phyloP scores from a whole-genome alignment of 1,140 invertebrate species.

The Aphidius gifuensis region DNA sequence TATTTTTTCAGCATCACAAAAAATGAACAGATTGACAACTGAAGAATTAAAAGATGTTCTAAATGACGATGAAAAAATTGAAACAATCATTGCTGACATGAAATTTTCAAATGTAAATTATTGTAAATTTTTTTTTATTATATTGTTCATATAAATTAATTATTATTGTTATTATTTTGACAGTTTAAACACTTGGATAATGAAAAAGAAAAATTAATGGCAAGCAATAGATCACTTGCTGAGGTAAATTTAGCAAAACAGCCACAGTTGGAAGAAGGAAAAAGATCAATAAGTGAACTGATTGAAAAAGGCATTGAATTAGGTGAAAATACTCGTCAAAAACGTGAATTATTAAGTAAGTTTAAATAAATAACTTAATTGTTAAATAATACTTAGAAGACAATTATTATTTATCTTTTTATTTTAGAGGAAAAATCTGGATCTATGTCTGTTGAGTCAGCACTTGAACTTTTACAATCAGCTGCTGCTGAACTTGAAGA shows the following conservation, averaged over 20 bases:
- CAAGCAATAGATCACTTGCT: slow-evolving; percentile 79
- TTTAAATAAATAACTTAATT: slow-evolving; percentile 25
- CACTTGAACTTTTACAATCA: slow-evolving; percentile 78
- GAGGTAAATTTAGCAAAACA: slow-evolving; percentile 84
- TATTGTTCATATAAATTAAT: neutral
- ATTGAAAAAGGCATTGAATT: slow-evolving; percentile 68
- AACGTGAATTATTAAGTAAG: slow-evolving; percentile 66
- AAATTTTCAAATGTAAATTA: slow-evolving; percentile 17
- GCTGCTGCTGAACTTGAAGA: slow-evolving; percentile 85
- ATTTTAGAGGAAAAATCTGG: slow-evolving; percentile 64
- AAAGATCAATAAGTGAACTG: slow-evolving; percentile 65
- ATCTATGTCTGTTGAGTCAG: slow-evolving; percentile 73
- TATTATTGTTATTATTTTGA: slow-evolving; percentile 36
- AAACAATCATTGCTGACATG: slow-evolving; percentile 73
- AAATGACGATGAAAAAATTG: slow-evolving; percentile 80
- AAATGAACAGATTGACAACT: slow-evolving; percentile 49
- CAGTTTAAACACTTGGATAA: slow-evolving; percentile 75
- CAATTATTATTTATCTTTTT: neutral
- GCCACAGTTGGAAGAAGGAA: slow-evolving; percentile 71
- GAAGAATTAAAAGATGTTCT: slow-evolving; percentile 81
- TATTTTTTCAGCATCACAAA: no score
- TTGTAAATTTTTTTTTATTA: slow-evolving; percentile 12
- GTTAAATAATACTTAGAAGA: slow-evolving; percentile 17
- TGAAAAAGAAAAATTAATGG: slow-evolving; percentile 82
- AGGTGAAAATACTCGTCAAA: slow-evolving; percentile 66